Evolutionary conservation across 1,140 invertebrate species (phyloP).

Genomic region (Trypoxylus dichotomus): DNA sequence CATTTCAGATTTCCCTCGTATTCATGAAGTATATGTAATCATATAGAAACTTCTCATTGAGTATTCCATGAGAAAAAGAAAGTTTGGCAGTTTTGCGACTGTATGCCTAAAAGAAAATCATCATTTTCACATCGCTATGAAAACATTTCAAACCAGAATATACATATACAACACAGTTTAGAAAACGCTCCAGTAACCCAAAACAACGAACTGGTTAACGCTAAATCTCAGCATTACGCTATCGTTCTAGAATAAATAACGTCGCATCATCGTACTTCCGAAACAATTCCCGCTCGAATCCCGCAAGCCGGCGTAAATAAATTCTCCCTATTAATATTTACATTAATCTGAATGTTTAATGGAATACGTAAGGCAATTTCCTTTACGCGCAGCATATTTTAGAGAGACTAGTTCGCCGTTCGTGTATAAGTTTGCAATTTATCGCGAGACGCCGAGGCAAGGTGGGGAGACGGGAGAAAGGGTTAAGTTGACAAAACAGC

Average conservation of each 20-base stretch:
- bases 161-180: no score
- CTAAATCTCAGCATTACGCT: no score
- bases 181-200: no score
- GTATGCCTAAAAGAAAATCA: no score
- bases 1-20: no score
- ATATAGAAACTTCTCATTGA: no score
- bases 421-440: neutral
- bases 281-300: neutral
- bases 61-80: no score
- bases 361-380: neutral
- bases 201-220: no score
- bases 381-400: neutral
- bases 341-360: constrained; percentile 7
- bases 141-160: no score
- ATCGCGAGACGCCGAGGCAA: neutral
- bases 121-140: no score
- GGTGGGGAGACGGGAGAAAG: neutral
- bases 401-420: neutral
- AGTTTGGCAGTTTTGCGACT: no score
- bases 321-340: neutral
- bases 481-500: constrained; percentile 6
- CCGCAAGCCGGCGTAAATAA: neutral
- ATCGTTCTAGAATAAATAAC: neutral
- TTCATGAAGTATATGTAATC: no score
- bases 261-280: neutral